These are phyloP conservation scores for Trichogramma pretiosum DNA, from an alignment of 1,140 invertebrate genomes.

Conservation along the genomic window DNA sequence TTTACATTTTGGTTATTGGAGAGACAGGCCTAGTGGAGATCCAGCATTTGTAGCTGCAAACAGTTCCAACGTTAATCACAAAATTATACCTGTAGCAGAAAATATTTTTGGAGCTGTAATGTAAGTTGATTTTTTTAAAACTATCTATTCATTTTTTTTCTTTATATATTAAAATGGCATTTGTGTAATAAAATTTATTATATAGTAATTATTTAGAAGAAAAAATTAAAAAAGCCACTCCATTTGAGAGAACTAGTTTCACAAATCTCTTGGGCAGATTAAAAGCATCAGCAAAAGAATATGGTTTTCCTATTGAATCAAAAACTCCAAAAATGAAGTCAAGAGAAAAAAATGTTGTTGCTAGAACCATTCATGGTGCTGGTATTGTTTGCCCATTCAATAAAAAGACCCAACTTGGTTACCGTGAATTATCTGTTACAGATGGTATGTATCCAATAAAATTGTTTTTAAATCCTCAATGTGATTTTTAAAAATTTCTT, in stretches of 20 bases:
- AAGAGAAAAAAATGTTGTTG: conserved; percentile 60
- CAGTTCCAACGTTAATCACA: conserved; percentile 55
- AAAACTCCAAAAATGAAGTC: conserved; percentile 53
- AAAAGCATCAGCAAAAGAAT: conserved; percentile 54
- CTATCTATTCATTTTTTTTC: conserved; percentile 3
- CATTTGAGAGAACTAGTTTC: conserved; percentile 57
- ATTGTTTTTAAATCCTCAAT: background rate
- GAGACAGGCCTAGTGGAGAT: conserved; percentile 67
- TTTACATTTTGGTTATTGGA: conserved; percentile 82
- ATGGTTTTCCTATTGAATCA: conserved; percentile 54
- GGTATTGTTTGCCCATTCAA: conserved; percentile 85
- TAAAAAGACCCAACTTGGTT: conserved; percentile 70
- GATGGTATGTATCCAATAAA: conserved; percentile 51
- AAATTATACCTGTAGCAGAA: conserved; percentile 61
- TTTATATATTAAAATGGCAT: conserved; percentile 8
- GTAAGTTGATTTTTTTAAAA: conserved; percentile 46
- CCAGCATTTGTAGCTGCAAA: conserved; percentile 73
- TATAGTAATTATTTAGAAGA: conserved; percentile 55
- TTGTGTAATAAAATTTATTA: conserved; percentile 5
- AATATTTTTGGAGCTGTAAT: conserved; percentile 80
- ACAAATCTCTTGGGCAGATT: conserved; percentile 53
- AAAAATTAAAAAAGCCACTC: conserved; percentile 51
- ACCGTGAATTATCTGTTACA: conserved; percentile 63
- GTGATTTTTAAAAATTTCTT: background rate
- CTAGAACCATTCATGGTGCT: conserved; percentile 72